Percentiles rank a stretch among this genome's conserved stretches.
phyloP scores from a whole-genome alignment of 2,797 vertebrate genomes.

The Anniella stebbinsi region DNA sequence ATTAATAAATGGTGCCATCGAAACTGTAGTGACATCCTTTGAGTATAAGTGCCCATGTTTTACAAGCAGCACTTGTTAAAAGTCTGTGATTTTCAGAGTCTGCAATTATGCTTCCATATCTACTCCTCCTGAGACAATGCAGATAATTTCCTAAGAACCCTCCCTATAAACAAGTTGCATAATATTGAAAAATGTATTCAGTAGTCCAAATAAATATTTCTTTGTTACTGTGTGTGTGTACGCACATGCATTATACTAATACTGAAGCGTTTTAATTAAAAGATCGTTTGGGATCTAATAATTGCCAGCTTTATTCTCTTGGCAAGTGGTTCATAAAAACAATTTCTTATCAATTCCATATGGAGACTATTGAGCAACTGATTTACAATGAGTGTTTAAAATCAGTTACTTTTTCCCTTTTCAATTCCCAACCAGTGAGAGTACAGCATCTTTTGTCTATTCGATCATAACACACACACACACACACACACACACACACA shows the following conservation, averaged over 20 bases:
- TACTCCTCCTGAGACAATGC: conserved; percentile 1
- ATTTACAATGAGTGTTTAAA: conserved; percentile 45
- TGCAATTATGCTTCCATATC: conserved; percentile 21
- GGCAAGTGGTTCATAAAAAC: conserved; percentile 47
- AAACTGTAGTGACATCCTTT: conserved; percentile 47
- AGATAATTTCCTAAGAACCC: conserved; percentile 34
- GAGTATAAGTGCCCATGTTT: conserved; percentile 30
- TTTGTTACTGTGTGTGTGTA: not conserved
- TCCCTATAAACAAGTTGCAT: conserved; percentile 2
- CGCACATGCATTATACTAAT: not conserved
- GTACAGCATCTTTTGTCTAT: conserved; percentile 26
- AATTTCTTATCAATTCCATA: conserved; percentile 41
- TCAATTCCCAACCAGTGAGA: conserved; percentile 34
- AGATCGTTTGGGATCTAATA: conserved; percentile 40
- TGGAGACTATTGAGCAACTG: conserved; percentile 47
- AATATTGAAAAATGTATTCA: too few relatives aligned
- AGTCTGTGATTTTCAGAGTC: conserved; percentile 28
- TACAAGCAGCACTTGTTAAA: conserved; percentile 40
- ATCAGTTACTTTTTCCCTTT: conserved; percentile 27
- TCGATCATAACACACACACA: conserved; percentile 25
- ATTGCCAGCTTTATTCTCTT: conserved; percentile 52
- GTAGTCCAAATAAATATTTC: too few relatives aligned
- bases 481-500: not conserved
- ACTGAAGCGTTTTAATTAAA: conserved; percentile 26
- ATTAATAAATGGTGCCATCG: conserved; percentile 1